Evolutionary conservation across 1,140 invertebrate species (phyloP).

Genomic region (Trichonephila clavipes): DNA sequence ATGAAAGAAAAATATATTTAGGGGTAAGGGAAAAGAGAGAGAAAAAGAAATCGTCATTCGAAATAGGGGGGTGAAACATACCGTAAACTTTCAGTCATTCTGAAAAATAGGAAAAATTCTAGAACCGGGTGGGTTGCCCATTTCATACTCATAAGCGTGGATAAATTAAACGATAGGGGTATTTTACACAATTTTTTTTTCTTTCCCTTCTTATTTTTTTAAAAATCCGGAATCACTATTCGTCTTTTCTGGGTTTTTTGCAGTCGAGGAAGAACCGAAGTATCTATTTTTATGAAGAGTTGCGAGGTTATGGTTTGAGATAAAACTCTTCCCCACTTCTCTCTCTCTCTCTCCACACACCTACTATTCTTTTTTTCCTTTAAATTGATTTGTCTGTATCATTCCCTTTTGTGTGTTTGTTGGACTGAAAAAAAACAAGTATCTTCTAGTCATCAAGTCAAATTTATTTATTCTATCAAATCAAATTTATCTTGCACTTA

Average conservation of each 20-base stretch:
- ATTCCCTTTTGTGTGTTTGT: not conserved
- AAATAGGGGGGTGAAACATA: slow-evolving; percentile 20
- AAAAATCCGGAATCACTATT: not conserved
- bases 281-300: not conserved
- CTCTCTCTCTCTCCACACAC: too few relatives aligned
- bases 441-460: too few relatives aligned
- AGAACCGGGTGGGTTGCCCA: not conserved
- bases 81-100: slow-evolving; percentile 51
- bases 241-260: not conserved
- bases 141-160: slow-evolving; percentile 44
- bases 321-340: slow-evolving; percentile 11
- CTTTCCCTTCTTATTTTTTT: slow-evolving; percentile 9
- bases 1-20: not conserved
- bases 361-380: not conserved
- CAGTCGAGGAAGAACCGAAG: not conserved
- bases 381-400: not conserved
- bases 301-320: not conserved
- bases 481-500: too few relatives aligned
- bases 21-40: not conserved
- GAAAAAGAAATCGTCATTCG: slow-evolving; percentile 29
- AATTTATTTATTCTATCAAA: too few relatives aligned
- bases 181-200: slow-evolving; percentile 63
- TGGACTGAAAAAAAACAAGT: too few relatives aligned
- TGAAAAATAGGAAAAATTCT: slow-evolving; percentile 23
- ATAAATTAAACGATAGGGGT: slow-evolving; percentile 56